Percentiles rank a stretch among this genome's conserved stretches.
phyloP scores from a whole-genome alignment of 2,113 vertebrate species.

The Psammodynastes pulverulentus region DNA sequence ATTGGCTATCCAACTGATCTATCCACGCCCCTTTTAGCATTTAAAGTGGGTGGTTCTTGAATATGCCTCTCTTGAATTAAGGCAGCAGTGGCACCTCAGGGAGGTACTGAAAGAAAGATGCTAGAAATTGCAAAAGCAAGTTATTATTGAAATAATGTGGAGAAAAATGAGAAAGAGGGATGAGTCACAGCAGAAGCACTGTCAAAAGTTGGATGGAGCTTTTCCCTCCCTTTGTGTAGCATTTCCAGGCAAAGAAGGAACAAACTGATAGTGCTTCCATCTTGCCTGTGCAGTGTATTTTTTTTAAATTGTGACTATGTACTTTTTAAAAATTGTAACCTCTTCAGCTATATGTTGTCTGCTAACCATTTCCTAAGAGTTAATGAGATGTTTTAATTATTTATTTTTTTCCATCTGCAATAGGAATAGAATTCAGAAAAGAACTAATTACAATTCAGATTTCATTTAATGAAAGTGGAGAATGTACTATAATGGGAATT shows the following conservation, averaged over 20 bases:
- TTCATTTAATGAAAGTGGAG: background rate
- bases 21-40: background rate
- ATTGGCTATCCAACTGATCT: background rate
- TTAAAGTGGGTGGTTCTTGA: background rate
- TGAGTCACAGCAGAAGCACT: background rate
- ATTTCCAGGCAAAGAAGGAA: background rate
- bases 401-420: background rate
- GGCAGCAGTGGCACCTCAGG: background rate
- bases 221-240: background rate
- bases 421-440: background rate
- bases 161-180: background rate
- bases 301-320: background rate
- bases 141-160: background rate
- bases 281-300: background rate
- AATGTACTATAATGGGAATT: background rate
- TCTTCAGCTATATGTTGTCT: background rate
- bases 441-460: background rate
- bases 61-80: background rate
- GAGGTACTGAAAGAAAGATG: background rate
- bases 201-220: background rate
- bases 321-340: background rate
- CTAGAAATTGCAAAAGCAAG: background rate
- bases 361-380: background rate
- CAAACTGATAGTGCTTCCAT: background rate
- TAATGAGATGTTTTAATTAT: background rate